Evolutionary conservation across 2,888 invertebrate species (phyloP).

Genomic region (Colostygia pectinataria): DNA sequence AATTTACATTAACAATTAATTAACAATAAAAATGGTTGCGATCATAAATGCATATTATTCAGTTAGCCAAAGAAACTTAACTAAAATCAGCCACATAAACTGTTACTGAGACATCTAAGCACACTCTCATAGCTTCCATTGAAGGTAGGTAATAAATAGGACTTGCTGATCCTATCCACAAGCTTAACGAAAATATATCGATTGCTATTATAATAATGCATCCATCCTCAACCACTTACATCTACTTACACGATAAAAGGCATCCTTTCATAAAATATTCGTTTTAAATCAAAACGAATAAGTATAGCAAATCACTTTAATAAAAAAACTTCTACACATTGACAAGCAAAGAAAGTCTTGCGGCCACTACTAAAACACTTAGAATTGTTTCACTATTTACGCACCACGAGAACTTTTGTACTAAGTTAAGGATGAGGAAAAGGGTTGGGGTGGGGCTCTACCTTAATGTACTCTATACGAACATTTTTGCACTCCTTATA

Average conservation of each 20-base stretch:
- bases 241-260: slow-evolving; percentile 79
- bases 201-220: slow-evolving; percentile 69
- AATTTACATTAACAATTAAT: slow-evolving; percentile 74
- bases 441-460: slow-evolving; percentile 48
- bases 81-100: slow-evolving; percentile 45
- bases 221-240: slow-evolving; percentile 60
- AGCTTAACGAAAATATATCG: slow-evolving; percentile 61
- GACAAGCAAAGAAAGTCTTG: slow-evolving; percentile 65
- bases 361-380: slow-evolving; percentile 59
- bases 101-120: slow-evolving; percentile 48
- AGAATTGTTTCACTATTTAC: slow-evolving; percentile 56
- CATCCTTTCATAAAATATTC: slow-evolving; percentile 73
- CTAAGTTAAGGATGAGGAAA: slow-evolving; percentile 44
- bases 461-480: slow-evolving; percentile 37
- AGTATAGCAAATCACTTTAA: slow-evolving; percentile 64
- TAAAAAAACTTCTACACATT: slow-evolving; percentile 63
- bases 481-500: slow-evolving; percentile 24
- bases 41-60: slow-evolving; percentile 72
- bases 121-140: slow-evolving; percentile 51
- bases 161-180: slow-evolving; percentile 54
- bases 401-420: slow-evolving; percentile 72
- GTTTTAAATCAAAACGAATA: slow-evolving; percentile 57
- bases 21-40: slow-evolving; percentile 69
- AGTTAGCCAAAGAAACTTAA: slow-evolving; percentile 64
- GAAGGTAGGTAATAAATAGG: slow-evolving; percentile 56